Percentiles rank a stretch among this genome's conserved stretches.
phyloP scores from a whole-genome alignment of 1,140 invertebrate genomes.

The Thalassaphorura encarpata region DNA sequence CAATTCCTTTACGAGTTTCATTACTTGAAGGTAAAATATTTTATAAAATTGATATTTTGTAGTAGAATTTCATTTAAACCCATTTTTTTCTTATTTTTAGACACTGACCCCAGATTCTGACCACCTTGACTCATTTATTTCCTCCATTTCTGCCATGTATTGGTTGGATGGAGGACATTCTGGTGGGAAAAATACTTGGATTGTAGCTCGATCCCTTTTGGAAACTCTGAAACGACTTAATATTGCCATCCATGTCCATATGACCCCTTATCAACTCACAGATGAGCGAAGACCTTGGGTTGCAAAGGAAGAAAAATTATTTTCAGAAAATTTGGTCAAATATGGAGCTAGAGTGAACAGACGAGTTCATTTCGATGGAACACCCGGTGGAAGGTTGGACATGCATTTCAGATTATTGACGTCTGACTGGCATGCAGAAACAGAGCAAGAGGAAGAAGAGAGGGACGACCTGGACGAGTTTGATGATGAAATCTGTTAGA shows the following conservation, averaged over 20 bases:
- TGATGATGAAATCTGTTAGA: too few relatives aligned
- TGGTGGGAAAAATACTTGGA: conserved; percentile 72
- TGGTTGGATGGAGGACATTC: conserved; percentile 81
- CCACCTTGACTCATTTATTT: background rate
- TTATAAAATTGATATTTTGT: conserved; percentile 2
- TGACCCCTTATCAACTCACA: conserved; percentile 24
- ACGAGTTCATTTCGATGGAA: background rate
- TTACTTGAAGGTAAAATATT: conserved; percentile 43
- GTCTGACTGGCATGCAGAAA: too few relatives aligned
- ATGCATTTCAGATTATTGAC: background rate
- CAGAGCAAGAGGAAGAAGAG: too few relatives aligned
- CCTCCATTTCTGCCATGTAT: conserved; percentile 51
- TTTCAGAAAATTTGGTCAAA: conserved; percentile 53
- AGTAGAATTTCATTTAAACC: background rate
- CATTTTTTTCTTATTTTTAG: background rate
- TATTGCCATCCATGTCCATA: conserved; percentile 33
- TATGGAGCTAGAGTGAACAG: conserved; percentile 48
- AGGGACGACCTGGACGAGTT: too few relatives aligned
- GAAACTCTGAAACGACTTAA: conserved; percentile 56
- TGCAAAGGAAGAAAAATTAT: conserved; percentile 63
- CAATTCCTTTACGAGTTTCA: conserved; percentile 77
- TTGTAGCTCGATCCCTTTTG: conserved; percentile 58
- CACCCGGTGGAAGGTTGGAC: background rate
- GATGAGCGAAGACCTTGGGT: conserved; percentile 62
- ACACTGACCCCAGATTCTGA: background rate